phyloP scores from a whole-genome alignment of 2,113 vertebrate genomes.

The Clarias gariepinus region DNA sequence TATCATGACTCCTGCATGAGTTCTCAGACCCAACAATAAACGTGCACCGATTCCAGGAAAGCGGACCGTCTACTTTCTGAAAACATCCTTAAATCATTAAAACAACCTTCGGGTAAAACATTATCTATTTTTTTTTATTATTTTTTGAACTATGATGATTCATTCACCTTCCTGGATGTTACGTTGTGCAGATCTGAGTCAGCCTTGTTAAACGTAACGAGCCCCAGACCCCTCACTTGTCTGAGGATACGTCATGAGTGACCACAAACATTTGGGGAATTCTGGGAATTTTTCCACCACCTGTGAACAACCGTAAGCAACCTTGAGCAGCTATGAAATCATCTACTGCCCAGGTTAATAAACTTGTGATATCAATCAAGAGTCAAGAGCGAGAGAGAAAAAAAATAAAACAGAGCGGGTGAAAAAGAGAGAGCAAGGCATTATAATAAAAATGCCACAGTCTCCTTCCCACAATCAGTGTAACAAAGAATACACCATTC shows the following conservation, averaged over 20 bases:
- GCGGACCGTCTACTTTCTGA: slow-evolving; percentile 21
- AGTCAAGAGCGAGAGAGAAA: slow-evolving; percentile 16
- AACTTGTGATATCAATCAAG: slow-evolving; percentile 50
- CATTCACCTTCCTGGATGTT: slow-evolving; percentile 8
- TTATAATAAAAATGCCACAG: slow-evolving; percentile 33
- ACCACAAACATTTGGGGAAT: slow-evolving; percentile 63
- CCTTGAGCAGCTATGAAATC: slow-evolving; percentile 73
- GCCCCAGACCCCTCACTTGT: slow-evolving; percentile 17
- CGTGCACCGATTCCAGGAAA: slow-evolving; percentile 63
- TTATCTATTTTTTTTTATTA: not conserved
- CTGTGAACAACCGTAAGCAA: slow-evolving; percentile 53
- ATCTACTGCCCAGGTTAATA: slow-evolving; percentile 73
- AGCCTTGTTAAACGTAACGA: slow-evolving; percentile 17
- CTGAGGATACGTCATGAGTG: slow-evolving; percentile 61
- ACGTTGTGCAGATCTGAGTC: slow-evolving; percentile 29
- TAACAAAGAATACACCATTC: slow-evolving; percentile 49
- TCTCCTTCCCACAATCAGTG: slow-evolving; percentile 46
- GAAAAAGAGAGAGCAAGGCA: slow-evolving; percentile 5
- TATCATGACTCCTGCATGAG: slow-evolving; percentile 44
- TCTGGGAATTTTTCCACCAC: slow-evolving; percentile 63
- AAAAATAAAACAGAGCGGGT: slow-evolving; percentile 19
- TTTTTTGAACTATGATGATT: slow-evolving; percentile 35
- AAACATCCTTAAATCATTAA: slow-evolving; percentile 42
- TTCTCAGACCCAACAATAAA: slow-evolving; percentile 50
- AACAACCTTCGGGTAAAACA: slow-evolving; percentile 38